These are phyloP conservation scores for Leptogaster cylindrica DNA, from an alignment of 2,888 invertebrate genomes.

Conservation along the genomic window DNA sequence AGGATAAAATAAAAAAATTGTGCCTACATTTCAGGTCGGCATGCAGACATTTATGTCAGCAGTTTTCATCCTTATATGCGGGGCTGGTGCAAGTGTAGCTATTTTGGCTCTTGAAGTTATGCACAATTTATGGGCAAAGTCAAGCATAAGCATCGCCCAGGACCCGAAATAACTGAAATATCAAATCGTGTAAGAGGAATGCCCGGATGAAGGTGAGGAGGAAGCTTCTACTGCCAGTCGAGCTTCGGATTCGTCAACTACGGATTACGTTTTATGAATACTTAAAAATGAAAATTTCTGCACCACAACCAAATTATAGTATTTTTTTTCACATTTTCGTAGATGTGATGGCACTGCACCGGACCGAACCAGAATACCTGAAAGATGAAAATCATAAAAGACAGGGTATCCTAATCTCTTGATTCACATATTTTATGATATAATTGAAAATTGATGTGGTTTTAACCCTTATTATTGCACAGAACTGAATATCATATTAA, in stretches of 20 bases:
- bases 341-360: conserved; percentile 19
- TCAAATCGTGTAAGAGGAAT: conserved; percentile 16
- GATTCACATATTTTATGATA: conserved; percentile 7
- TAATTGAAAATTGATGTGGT: conserved; percentile 25
- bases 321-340: conserved; percentile 12
- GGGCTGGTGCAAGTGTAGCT: conserved; percentile 61
- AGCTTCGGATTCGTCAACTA: conserved; percentile 42
- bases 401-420: not conserved
- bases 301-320: conserved; percentile 23
- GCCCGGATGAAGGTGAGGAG: not conserved
- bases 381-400: not conserved
- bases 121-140: conserved; percentile 44
- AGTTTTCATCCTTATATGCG: conserved; percentile 64
- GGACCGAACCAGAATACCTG: not conserved
- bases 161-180: conserved; percentile 30
- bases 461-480: too few species aligned
- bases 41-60: conserved; percentile 68
- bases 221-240: not conserved
- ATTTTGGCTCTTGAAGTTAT: conserved; percentile 59
- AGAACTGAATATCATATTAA: too few species aligned
- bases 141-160: conserved; percentile 25
- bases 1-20: not conserved
- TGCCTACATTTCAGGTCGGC: conserved; percentile 62
- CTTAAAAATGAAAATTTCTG: conserved; percentile 40
- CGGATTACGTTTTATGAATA: conserved; percentile 47